These are phyloP conservation scores for Enteromius trimaculatus DNA, from an alignment of 2,797 vertebrate genomes.

Conservation along the genomic window DNA sequence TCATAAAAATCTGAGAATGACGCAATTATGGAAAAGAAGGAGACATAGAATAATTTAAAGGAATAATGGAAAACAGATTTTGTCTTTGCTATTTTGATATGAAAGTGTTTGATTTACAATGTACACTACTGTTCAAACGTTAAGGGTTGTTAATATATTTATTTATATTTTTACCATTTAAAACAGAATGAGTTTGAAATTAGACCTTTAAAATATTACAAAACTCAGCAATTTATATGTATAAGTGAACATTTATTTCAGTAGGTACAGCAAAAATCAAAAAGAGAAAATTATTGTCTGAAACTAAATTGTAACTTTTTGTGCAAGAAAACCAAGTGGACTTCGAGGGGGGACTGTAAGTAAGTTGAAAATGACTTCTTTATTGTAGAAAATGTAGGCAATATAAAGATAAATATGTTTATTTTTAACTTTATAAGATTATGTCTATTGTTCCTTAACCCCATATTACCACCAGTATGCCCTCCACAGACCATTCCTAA, in stretches of 20 bases:
- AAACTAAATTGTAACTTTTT: background rate
- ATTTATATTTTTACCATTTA: background rate
- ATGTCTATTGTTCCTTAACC: background rate
- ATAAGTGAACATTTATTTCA: too few relatives aligned
- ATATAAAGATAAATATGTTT: background rate
- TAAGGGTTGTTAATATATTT: background rate
- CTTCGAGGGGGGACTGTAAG: background rate
- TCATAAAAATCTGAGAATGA: conserved; percentile 14
- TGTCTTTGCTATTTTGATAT: background rate
- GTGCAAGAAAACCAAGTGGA: background rate
- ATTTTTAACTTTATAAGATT: background rate
- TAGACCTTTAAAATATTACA: background rate
- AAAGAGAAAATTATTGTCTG: background rate
- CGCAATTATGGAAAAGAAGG: conserved; percentile 8
- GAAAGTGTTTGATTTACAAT: conserved; percentile 5
- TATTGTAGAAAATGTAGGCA: background rate
- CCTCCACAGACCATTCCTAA: background rate
- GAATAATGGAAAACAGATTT: conserved; percentile 3
- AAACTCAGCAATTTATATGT: too few relatives aligned
- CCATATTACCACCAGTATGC: background rate
- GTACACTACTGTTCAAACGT: too few relatives aligned
- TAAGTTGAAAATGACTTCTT: background rate
- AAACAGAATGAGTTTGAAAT: background rate
- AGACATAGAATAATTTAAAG: background rate
- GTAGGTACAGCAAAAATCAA: too few relatives aligned